Percentiles rank a stretch among this genome's conserved stretches.
Conservation (phyloP, 2,888 invertebrate species). For the Parnassius apollo region DNA sequence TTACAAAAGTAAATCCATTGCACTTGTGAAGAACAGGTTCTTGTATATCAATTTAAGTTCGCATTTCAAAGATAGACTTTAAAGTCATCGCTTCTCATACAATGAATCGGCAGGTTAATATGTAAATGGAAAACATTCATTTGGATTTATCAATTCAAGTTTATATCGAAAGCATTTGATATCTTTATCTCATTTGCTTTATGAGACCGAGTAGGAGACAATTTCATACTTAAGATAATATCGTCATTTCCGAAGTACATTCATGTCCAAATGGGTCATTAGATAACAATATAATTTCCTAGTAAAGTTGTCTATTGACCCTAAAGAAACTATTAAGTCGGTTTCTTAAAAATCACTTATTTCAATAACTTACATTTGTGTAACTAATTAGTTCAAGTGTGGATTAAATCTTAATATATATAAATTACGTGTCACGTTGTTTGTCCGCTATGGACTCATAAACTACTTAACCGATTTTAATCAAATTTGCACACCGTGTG, state of each 20-base stretch:
- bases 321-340: too few species aligned
- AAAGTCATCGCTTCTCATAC: constrained; percentile 14
- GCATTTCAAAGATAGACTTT: constrained; percentile 21
- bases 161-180: constrained; percentile 22
- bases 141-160: constrained; percentile 22
- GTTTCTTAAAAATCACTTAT: too few species aligned
- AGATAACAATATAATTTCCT: constrained; percentile 20
- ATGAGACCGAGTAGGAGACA: constrained; percentile 12
- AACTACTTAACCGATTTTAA: too few species aligned
- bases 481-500: too few species aligned
- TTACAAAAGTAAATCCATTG: constrained; percentile 62
- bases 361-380: too few species aligned
- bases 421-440: too few species aligned
- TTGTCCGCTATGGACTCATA: too few species aligned
- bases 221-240: constrained; percentile 22
- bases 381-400: too few species aligned
- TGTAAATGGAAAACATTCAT: constrained; percentile 22
- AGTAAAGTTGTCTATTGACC: constrained; percentile 9
- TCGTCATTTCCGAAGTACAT: constrained; percentile 18
- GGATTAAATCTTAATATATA: too few species aligned
- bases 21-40: constrained; percentile 51
- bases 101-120: constrained; percentile 27
- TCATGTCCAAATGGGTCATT: constrained; percentile 5
- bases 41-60: constrained; percentile 12
- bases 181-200: constrained; percentile 25